These are phyloP conservation scores for Pachydiplax longipennis DNA, from an alignment of 2,888 invertebrate species.

Conservation along the genomic window DNA sequence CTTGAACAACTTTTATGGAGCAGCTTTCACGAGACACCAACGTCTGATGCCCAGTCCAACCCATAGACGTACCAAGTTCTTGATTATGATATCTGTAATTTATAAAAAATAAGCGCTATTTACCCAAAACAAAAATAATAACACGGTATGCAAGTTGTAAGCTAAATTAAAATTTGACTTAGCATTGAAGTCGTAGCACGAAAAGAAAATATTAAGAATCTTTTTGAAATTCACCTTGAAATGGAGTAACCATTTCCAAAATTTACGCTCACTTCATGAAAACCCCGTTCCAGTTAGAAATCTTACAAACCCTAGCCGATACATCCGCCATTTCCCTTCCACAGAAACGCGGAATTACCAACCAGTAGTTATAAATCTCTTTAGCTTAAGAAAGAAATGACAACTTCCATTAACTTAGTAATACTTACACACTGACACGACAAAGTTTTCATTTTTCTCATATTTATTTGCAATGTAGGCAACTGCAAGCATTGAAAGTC, in stretches of 20 bases:
- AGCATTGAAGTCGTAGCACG: background rate
- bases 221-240: no score
- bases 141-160: background rate
- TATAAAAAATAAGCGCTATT: background rate
- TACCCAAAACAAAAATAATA: background rate
- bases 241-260: no score
- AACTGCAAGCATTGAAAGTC: no score
- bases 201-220: no score
- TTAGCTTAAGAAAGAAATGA: background rate
- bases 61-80: constrained; percentile 25
- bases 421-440: background rate
- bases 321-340: constrained; percentile 27
- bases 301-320: background rate
- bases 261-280: no score
- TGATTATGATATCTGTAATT: constrained; percentile 6
- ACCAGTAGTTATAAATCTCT: background rate
- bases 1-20: constrained; percentile 24
- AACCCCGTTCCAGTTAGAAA: background rate
- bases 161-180: background rate
- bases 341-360: constrained; percentile 10
- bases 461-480: no score
- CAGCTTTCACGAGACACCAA: background rate
- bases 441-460: background rate
- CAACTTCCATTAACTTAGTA: background rate
- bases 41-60: constrained; percentile 16